These are phyloP conservation scores for Panagrolaimus sp. DNA, from an alignment of 1,140 invertebrate species.

Conservation along the genomic window DNA sequence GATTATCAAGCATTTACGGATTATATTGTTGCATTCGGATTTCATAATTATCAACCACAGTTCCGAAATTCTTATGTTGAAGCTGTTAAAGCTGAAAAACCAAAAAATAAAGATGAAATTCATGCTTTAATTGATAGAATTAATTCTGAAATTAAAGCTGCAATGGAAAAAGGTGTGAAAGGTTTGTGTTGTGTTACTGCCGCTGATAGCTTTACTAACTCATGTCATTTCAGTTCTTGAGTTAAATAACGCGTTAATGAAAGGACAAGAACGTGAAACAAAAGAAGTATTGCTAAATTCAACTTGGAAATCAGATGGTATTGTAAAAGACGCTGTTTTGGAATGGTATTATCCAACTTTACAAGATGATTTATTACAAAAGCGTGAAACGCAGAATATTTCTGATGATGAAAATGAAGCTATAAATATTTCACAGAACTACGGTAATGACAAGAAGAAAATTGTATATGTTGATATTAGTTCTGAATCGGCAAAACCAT, in stretches of 20 bases:
- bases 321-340: not conserved
- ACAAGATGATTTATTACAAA: not conserved
- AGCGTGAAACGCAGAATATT: not conserved
- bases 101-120: not conserved
- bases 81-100: not conserved
- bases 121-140: not conserved
- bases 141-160: not conserved
- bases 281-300: not conserved
- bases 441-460: not conserved
- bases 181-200: not conserved
- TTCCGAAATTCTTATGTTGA: not conserved
- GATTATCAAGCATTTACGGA: not conserved
- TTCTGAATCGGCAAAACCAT: not conserved
- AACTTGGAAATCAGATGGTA: not conserved
- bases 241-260: not conserved
- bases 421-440: not conserved
- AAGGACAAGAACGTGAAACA: not conserved
- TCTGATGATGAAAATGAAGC: not conserved
- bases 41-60: not conserved
- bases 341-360: slow-evolving; percentile 2
- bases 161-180: not conserved
- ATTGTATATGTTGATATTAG: not conserved
- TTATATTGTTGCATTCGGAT: not conserved
- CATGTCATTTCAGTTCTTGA: not conserved
- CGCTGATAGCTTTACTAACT: not conserved